These are phyloP conservation scores for Poeciliopsis retropinna DNA, from an alignment of 2,113 vertebrate species.

Conservation along the genomic window DNA sequence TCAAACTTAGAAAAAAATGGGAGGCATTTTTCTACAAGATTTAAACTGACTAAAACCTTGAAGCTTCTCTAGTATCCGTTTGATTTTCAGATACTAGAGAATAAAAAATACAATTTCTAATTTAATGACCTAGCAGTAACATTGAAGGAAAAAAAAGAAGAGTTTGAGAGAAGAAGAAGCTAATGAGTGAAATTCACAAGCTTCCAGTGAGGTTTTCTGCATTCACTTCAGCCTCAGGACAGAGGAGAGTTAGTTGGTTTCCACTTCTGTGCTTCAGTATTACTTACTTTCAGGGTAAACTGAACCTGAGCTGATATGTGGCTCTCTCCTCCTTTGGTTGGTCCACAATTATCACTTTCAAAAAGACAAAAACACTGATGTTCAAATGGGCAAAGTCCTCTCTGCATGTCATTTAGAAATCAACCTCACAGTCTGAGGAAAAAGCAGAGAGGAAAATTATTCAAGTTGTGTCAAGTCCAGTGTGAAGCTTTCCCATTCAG, in stretches of 20 bases:
- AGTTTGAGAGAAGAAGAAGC: not conserved
- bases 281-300: not conserved
- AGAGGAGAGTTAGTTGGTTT: not conserved
- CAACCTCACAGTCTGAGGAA: too few species aligned
- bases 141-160: not conserved
- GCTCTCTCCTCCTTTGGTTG: not conserved
- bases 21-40: too few species aligned
- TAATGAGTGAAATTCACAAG: not conserved
- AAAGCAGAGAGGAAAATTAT: too few species aligned
- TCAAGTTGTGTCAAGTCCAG: too few species aligned
- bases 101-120: not conserved
- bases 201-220: not conserved
- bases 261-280: not conserved
- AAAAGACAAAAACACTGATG: not conserved
- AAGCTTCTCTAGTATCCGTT: too few species aligned
- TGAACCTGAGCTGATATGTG: not conserved
- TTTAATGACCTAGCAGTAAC: not conserved
- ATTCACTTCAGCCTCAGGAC: not conserved
- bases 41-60: too few species aligned
- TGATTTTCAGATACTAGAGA: too few species aligned
- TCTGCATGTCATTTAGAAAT: too few species aligned
- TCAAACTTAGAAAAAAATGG: too few species aligned
- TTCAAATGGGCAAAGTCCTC: too few species aligned
- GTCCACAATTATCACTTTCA: not conserved
- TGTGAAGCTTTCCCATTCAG: not conserved